Evolutionary conservation across 2,888 invertebrate species (phyloP), one percentile per base, ranked within the genome.

Genomic region (Cheilosia impressa): DNA sequence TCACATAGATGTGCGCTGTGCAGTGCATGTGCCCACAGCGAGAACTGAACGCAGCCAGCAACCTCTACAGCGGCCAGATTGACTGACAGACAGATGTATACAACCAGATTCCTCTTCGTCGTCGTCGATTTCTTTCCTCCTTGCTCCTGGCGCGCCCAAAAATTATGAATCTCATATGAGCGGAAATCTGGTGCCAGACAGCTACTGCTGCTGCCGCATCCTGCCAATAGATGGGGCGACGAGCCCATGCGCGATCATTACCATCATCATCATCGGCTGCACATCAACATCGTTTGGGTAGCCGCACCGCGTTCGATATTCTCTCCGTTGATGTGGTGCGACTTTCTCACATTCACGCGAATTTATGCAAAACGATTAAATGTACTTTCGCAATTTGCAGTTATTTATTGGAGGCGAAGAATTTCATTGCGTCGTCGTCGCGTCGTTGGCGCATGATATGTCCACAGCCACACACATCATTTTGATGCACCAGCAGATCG

Each of bases 41-140:
- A 50, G 45, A 24, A 55, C 52, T 73, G 47, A 15, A 53, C 27
- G 17, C 31, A 17, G 50, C 47, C 4, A 19, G 41, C 13, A 22
- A 47, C 62, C 34, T 63, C 68, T 34, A 53, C 60, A 10, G 41
- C 58, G 27, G n/a, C 66, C 5, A 82, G 82, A 87, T 82, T 87
- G 87, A 82, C 81, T 87, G 87, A 87, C 87, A 87, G 87, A 87
- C 87, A 65, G 82, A 78, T 82, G 81, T 81, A 78, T 87, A 82
- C 87, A 87, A 80, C 69, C 47, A 73, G 69, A 73, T 73, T 78
- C 79, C 57, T 68, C 78, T 55, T 50, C 72, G 69, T 68, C 45
- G 68, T 31, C 7, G 45, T 27, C 27, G 27, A 27, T 27, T 27
- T 6, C 6, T 27, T 6, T 27, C 27, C 27, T 27, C 27, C 10